phyloP scores from a whole-genome alignment of 2,113 vertebrate genomes.

The Protomyctophum bolini region DNA sequence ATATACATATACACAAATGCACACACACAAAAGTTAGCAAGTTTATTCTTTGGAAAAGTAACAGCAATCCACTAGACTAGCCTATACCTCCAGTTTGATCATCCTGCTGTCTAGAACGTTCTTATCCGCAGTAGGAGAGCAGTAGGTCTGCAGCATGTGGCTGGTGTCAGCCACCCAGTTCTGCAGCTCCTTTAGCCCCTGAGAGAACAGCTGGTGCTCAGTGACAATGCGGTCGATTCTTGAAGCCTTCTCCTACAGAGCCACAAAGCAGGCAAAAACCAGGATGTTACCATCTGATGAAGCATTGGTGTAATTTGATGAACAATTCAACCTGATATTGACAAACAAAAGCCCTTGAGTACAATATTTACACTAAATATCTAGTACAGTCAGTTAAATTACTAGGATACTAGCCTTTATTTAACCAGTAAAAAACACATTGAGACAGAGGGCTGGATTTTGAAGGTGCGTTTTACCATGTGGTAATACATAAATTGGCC shows the following conservation, averaged over 20 bases:
- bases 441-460: too few species aligned
- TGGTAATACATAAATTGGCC: too few species aligned
- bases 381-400: too few species aligned
- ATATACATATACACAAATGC: not conserved
- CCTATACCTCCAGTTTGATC: constrained; percentile 91
- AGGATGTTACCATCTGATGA: not conserved
- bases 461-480: too few species aligned
- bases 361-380: too few species aligned
- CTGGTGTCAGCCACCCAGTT: constrained; percentile 91
- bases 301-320: not conserved
- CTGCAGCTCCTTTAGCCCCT: constrained; percentile 88
- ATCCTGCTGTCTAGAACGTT: constrained; percentile 91
- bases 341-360: not conserved
- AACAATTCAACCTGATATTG: constrained; percentile 2
- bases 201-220: constrained; percentile 92
- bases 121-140: constrained; percentile 89
- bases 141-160: constrained; percentile 90
- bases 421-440: too few species aligned
- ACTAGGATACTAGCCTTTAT: too few species aligned
- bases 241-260: constrained; percentile 90
- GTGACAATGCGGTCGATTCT: constrained; percentile 88
- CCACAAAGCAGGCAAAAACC: not conserved
- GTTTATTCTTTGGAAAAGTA: not conserved
- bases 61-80: not conserved
- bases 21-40: constrained; percentile 11